These are phyloP conservation scores for Australoheros facetus DNA, from an alignment of 2,797 vertebrate genomes.

Conservation along the genomic window DNA sequence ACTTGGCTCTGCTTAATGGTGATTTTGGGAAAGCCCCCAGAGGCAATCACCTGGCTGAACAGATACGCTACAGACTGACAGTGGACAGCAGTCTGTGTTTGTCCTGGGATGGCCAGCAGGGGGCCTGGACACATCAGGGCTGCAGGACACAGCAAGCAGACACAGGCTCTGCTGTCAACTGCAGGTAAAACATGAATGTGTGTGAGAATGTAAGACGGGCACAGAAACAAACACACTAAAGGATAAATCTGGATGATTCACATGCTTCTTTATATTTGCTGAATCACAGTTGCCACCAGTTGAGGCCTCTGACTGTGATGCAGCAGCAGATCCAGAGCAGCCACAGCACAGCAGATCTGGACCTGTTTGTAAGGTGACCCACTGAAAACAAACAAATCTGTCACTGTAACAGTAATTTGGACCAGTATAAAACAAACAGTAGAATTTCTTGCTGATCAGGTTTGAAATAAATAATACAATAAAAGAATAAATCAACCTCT, in stretches of 20 bases:
- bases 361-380: constrained; percentile 74
- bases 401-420: neutral
- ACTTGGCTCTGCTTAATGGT: constrained; percentile 82
- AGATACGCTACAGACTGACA: constrained; percentile 78
- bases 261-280: neutral
- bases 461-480: neutral
- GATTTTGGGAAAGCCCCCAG: constrained; percentile 71
- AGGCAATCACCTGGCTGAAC: constrained; percentile 60
- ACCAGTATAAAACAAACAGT: neutral
- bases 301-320: constrained; percentile 72
- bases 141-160: constrained; percentile 67
- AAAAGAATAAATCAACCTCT: neutral
- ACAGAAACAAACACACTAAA: neutral
- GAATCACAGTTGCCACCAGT: constrained; percentile 75
- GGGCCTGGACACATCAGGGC: constrained; percentile 71
- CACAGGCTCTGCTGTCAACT: constrained; percentile 68
- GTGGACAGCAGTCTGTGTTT: constrained; percentile 80
- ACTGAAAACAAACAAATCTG: neutral
- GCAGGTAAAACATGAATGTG: constrained; percentile 79
- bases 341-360: constrained; percentile 59
- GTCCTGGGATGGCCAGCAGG: constrained; percentile 76
- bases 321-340: constrained; percentile 66
- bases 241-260: neutral
- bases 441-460: neutral
- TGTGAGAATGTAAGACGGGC: neutral